Percentiles rank a stretch among this genome's conserved stretches.
Evolutionary conservation across 1,140 invertebrate species (phyloP).

Genomic region (Cardiocondyla obscurior): DNA sequence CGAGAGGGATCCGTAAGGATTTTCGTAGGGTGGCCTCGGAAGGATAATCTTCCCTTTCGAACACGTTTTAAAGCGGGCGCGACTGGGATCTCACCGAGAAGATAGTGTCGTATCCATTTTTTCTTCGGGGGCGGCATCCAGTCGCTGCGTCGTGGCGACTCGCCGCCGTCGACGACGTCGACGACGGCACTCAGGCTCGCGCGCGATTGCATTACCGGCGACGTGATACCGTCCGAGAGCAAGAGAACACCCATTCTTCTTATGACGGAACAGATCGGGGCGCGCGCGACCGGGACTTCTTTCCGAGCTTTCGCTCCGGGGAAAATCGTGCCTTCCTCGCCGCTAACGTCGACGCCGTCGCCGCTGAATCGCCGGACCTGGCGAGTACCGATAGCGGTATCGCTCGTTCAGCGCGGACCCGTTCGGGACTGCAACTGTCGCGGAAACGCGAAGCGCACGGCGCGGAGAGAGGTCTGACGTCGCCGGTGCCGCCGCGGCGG

Average conservation of each 20-base stretch:
- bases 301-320: not conserved
- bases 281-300: not conserved
- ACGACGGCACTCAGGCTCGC: slow-evolving; percentile 67
- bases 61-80: not conserved
- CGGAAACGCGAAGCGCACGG: slow-evolving; percentile 54
- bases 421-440: slow-evolving; percentile 51
- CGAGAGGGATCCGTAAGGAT: too few relatives aligned
- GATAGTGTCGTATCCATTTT: slow-evolving; percentile 89
- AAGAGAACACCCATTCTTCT: slow-evolving; percentile 80
- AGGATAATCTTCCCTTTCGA: too few relatives aligned
- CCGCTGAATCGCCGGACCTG: not conserved
- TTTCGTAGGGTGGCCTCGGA: too few relatives aligned
- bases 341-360: not conserved
- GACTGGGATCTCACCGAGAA: slow-evolving; percentile 82
- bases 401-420: not conserved
- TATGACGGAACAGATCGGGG: not conserved
- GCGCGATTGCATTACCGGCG: slow-evolving; percentile 68
- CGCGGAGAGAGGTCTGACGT: slow-evolving; percentile 53
- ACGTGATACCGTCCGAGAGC: slow-evolving; percentile 74
- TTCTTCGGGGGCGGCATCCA: slow-evolving; percentile 87
- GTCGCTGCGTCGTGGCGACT: slow-evolving; percentile 59
- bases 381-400: slow-evolving; percentile 1
- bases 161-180: slow-evolving; percentile 57
- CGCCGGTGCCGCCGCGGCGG: not conserved
- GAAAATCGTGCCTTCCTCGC: not conserved